Base-by-base conservation (phyloP, 1,140 invertebrate species). In the Aphidius ervi region DNA sequence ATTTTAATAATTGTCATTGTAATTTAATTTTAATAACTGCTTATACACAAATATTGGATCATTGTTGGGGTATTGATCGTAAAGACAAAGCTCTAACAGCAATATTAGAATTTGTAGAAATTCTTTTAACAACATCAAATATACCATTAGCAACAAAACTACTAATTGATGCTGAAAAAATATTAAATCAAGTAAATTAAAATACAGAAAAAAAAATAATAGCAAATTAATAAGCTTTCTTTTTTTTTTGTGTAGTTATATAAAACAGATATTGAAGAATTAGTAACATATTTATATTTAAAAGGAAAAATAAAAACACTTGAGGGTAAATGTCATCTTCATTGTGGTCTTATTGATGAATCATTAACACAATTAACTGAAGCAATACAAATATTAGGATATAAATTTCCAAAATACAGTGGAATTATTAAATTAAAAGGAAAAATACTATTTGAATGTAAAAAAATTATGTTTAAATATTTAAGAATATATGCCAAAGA, bases 41-140 rank as follows among this genome's bases (percentile, higher is more conserved):
- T n/a, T 86, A 86, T 54, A 77, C 72, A 1, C 84, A 86, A 67
- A 75, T 85, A 5, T 73, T 86, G 16, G 79, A 82, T 6, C 84
- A 86, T 62, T 85, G 82, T 65, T 73, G 73, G 31, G 82, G 81
- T 43, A 81, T 83, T 55, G 77, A 74, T 41, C 67, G 69, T 1
- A 69, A 66, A 42, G 69, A 76, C 37, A 70, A 76, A 61, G 68
- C 71, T 1, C 61, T 81, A 7, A 71, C 67, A 7, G 82, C 82
- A 7, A 81, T 85, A 66, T 64, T 85, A 16, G 83, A 85, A 61
- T 84, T 82, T 16, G 77, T 79, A 0, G 82, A 83, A 42, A 59
- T 84, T 0, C 81, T 79, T 43, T 74, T 85, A 43, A 72, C 76
- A 4, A 73, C 68, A 6, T 75, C 66, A 43, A 83, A 84, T 50